Evolutionary conservation across 1,140 invertebrate species (phyloP), one percentile per base, ranked within the genome.

Genomic region (Drosophila miranda): DNA sequence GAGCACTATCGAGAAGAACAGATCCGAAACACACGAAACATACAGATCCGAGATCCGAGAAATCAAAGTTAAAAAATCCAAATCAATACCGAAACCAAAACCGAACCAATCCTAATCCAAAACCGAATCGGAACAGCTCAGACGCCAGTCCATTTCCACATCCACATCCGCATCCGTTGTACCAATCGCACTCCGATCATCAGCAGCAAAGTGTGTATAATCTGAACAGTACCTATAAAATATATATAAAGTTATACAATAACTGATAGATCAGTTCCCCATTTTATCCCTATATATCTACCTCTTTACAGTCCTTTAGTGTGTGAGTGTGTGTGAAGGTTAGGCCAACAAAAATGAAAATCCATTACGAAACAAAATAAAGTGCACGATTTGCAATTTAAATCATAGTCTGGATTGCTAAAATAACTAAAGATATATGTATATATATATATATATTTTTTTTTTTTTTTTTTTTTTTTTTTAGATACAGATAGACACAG

Each of bases 321-420:
- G 23, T 62, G 50, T 68, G 73, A 68, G 28, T 75, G 59, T 71
- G 59, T 55, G 41, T 81, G 72, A 80, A 80, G 79, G 81, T 73
- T 86, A 76, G 62, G 23, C 41, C 59, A 8, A 45, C 53, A 67
- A 16, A 42, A 5, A 26, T 5, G 5, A 26, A 26, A 26, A 26
- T 26, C 23, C 5, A 3, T 26, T 26, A 26, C 23, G 79, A 82
- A 83, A 82, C 61, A 53, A 66, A 59, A 63, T 44, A 49, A 52
- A 30, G 58, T 54, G 54, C 45, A 26, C 23, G 23, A 55, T 63
- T 64, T 54, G 46, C 45, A 67, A 71, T 71, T 41, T 44, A 57
- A 75, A 78, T 74, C 28, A 81, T 55, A 75, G 75, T 68, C 61
- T 87, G 82, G 78, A 86, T 54, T 42, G 21, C 57, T 52, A 21